A percentile compares a stretch with the other conserved stretches of the same genome.
Evolutionary conservation across 2,113 vertebrate genomes (phyloP).

Genomic region (Mandrillus leucophaeus): DNA sequence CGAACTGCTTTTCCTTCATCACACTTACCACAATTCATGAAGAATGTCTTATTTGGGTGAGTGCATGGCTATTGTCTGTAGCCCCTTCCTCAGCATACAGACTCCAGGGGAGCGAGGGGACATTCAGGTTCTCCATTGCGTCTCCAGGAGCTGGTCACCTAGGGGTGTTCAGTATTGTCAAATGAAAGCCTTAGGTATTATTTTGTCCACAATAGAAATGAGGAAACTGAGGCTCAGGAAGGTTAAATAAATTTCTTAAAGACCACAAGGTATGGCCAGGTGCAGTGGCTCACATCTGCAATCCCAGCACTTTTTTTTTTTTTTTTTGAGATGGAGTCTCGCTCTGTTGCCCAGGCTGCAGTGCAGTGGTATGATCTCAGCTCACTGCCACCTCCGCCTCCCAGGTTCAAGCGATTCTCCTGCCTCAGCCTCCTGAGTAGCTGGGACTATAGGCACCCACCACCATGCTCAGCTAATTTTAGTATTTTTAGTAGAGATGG

Average conservation of each 20-base stretch:
- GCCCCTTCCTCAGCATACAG: not conserved
- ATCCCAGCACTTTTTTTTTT: no score
- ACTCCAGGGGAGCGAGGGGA: not conserved
- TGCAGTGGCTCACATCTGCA: no score
- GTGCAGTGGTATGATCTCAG: no score
- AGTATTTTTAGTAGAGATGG: no score
- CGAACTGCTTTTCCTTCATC: not conserved
- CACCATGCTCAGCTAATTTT: no score
- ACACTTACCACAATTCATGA: not conserved
- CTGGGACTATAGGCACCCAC: no score
- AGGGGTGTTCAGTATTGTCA: not conserved
- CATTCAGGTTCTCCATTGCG: not conserved
- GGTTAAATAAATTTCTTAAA: not conserved
- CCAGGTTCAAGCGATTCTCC: no score
- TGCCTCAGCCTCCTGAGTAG: no score
- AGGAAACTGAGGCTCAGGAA: not conserved
- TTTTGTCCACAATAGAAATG: not conserved
- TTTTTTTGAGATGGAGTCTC: no score
- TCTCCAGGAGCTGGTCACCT: not conserved
- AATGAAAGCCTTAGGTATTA: not conserved
- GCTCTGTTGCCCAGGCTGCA: no score
- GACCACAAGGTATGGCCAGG: no score
- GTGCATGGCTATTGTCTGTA: not conserved
- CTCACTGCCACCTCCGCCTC: no score
- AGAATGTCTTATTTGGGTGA: not conserved